Percentiles rank a stretch among this genome's conserved stretches.
Conservation (phyloP, 2,797 vertebrate species). For the Discoglossus pictus region DNA sequence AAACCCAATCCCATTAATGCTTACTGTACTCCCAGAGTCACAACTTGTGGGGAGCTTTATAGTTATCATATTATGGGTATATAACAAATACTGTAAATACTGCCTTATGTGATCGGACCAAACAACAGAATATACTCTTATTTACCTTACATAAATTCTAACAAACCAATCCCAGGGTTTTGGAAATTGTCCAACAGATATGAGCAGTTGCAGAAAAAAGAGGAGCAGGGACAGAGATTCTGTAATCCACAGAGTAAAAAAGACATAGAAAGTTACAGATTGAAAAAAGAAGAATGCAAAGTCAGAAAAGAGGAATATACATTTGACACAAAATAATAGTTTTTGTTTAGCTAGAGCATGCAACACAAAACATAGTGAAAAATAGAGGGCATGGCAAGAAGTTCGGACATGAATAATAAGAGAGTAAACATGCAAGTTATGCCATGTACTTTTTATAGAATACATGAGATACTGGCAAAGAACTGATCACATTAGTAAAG, state of each 20-base stretch:
- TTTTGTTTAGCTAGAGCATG: not conserved
- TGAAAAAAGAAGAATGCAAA: not conserved
- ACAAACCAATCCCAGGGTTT: not conserved
- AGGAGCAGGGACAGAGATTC: constrained; percentile 15
- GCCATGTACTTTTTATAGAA: too few relatives aligned
- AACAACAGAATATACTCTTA: not conserved
- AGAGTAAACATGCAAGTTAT: not conserved
- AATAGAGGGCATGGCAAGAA: too few relatives aligned
- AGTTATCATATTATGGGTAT: too few relatives aligned
- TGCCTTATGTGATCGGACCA: not conserved
- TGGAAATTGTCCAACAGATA: constrained; percentile 4
- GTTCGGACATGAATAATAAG: not conserved
- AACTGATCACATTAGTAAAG: too few relatives aligned
- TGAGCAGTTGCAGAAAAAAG: constrained; percentile 22
- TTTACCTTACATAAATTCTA: constrained; percentile 24
- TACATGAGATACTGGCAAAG: too few relatives aligned
- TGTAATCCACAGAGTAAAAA: not conserved
- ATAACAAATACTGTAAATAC: too few relatives aligned
- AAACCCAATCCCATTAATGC: too few relatives aligned
- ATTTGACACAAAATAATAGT: not conserved
- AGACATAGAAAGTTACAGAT: not conserved
- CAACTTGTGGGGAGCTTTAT: too few relatives aligned
- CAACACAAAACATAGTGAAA: too few relatives aligned
- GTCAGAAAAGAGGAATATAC: not conserved
- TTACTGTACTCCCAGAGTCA: too few relatives aligned